These are phyloP conservation scores for Harpalus rubripes DNA, from an alignment of 2,888 invertebrate species.

Conservation along the genomic window DNA sequence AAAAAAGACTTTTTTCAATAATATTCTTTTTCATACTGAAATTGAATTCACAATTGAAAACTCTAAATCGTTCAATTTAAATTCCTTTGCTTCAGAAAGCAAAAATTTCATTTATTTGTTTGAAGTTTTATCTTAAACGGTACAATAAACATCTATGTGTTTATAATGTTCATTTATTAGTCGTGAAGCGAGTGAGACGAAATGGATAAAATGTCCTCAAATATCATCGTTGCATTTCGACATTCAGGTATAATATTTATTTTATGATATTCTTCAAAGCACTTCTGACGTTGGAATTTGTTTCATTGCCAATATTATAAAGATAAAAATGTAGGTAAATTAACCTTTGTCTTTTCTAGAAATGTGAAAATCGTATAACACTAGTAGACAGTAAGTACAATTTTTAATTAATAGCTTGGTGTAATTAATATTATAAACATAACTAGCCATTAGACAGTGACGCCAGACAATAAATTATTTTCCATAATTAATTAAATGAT, in stretches of 20 bases:
- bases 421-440: too few relatives aligned
- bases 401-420: too few relatives aligned
- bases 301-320: not conserved
- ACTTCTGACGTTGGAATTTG: not conserved
- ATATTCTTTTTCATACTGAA: constrained; percentile 6
- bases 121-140: constrained; percentile 39
- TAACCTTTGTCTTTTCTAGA: not conserved
- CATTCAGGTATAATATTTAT: not conserved
- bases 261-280: not conserved
- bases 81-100: constrained; percentile 28
- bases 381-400: not conserved
- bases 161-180: constrained; percentile 53
- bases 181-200: constrained; percentile 23
- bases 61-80: constrained; percentile 11
- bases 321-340: not conserved
- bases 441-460: too few relatives aligned
- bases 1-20: not conserved
- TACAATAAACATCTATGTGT: constrained; percentile 48
- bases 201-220: constrained; percentile 7
- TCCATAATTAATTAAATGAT: too few relatives aligned
- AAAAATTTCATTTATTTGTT: constrained; percentile 34
- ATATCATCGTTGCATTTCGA: not conserved
- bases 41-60: constrained; percentile 16
- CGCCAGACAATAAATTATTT: too few relatives aligned
- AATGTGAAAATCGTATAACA: not conserved